phyloP scores from a whole-genome alignment of 2,113 vertebrate genomes.

The Pongo pygmaeus region DNA sequence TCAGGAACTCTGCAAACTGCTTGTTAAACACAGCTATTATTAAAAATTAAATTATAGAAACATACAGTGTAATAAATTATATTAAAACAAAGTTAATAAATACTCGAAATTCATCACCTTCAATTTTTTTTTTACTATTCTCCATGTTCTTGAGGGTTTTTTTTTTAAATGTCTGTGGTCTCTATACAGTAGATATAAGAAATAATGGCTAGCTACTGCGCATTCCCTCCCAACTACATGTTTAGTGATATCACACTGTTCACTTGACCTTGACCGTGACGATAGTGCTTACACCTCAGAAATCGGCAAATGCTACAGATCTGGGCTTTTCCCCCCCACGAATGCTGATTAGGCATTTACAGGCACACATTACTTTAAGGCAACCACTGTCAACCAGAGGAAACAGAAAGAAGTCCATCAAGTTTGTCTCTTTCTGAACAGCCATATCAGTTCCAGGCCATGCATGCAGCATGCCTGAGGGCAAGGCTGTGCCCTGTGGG shows the following conservation, averaged over 20 bases:
- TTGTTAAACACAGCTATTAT: slow-evolving; percentile 17
- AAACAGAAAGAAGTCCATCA: neutral
- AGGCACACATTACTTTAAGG: neutral
- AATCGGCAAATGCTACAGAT: neutral
- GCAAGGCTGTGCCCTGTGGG: neutral
- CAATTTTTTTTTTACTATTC: neutral
- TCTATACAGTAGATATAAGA: neutral
- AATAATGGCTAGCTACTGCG: neutral
- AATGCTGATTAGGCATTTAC: neutral
- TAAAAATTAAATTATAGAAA: slow-evolving; percentile 42
- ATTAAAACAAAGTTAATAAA: slow-evolving; percentile 2
- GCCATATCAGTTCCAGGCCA: neutral
- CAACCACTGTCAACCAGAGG: neutral
- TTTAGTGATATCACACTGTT: neutral
- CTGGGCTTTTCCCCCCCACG: accelerated
- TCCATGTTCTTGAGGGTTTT: neutral
- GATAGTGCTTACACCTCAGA: neutral
- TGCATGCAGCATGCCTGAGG: neutral
- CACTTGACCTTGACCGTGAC: neutral
- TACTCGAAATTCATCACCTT: neutral
- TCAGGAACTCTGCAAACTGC: neutral
- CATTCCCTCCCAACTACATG: neutral
- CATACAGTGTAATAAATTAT: neutral
- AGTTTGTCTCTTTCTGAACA: neutral
- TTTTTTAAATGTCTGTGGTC: neutral